A percentile compares a stretch with the other conserved stretches of the same genome.
Evolutionary conservation across 2,888 invertebrate genomes (phyloP).

Genomic region (Heteropelma amictum): DNA sequence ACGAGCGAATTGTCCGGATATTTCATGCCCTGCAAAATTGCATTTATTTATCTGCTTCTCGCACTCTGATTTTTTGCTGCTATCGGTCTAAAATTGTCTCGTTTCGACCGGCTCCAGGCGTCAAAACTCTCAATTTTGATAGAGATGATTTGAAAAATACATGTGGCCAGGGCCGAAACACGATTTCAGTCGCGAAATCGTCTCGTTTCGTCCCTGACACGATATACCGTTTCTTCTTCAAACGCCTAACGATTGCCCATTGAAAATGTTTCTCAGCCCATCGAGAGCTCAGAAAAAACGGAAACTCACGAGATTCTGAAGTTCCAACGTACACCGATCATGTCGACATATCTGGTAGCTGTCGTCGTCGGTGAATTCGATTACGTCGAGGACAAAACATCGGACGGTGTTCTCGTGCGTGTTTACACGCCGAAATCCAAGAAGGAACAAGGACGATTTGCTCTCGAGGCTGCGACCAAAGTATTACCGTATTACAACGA

Average conservation of each 20-base stretch:
- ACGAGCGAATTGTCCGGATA: too few species aligned
- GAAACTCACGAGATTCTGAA: slow-evolving; percentile 80
- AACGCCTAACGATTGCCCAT: not conserved
- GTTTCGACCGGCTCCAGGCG: too few species aligned
- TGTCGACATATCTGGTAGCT: slow-evolving; percentile 97
- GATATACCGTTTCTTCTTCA: not conserved
- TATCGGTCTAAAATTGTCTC: too few species aligned
- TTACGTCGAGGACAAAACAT: slow-evolving; percentile 90
- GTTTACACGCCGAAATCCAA: slow-evolving; percentile 94
- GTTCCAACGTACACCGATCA: slow-evolving; percentile 92
- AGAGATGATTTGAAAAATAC: too few species aligned
- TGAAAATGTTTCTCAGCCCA: slow-evolving; percentile 74
- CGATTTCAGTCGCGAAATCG: too few species aligned
- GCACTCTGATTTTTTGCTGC: too few species aligned
- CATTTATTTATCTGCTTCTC: too few species aligned
- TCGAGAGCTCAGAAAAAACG: slow-evolving; percentile 78
- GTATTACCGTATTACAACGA: slow-evolving; percentile 96
- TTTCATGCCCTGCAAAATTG: too few species aligned
- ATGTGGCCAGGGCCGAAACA: too few species aligned
- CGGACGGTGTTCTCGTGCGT: slow-evolving; percentile 89
- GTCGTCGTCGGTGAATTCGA: slow-evolving; percentile 97
- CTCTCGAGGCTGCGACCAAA: slow-evolving; percentile 93
- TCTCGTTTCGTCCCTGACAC: too few species aligned
- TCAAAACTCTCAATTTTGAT: too few species aligned
- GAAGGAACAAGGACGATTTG: slow-evolving; percentile 94